A percentile compares a stretch with the other conserved stretches of the same genome.
Evolutionary conservation across 2,797 vertebrate genomes (phyloP).

Genomic region (Poeciliopsis turneri): DNA sequence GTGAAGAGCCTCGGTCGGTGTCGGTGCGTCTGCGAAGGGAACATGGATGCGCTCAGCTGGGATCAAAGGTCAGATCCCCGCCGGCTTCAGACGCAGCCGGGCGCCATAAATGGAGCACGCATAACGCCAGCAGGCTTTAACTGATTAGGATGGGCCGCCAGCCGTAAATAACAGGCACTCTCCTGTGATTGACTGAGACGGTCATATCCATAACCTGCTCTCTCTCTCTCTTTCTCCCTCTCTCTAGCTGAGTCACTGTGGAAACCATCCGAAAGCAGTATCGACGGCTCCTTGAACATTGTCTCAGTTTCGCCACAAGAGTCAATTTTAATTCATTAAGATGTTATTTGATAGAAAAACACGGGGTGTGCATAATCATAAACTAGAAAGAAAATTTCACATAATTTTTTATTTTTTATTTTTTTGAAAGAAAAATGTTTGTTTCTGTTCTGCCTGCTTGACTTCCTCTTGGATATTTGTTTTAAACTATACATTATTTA

Average conservation of each 20-base stretch:
- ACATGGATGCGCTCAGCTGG: background rate
- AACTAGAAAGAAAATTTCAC: background rate
- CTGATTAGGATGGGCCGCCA: conserved; percentile 41
- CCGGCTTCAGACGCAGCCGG: conserved; percentile 54
- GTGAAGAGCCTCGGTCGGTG: conserved; percentile 7
- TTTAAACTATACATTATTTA: background rate
- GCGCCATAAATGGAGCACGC: conserved; percentile 63
- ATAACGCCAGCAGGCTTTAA: conserved; percentile 55
- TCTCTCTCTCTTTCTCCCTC: too few relatives aligned
- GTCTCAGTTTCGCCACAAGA: background rate
- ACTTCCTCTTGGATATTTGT: background rate
- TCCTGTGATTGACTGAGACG: conserved; percentile 28
- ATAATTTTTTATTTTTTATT: background rate
- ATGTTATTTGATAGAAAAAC: background rate
- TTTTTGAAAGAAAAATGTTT: background rate
- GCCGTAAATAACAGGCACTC: conserved; percentile 44
- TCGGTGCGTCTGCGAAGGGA: conserved; percentile 8
- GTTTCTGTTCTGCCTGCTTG: too few relatives aligned
- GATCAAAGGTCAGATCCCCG: conserved; percentile 23
- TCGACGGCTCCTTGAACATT: background rate
- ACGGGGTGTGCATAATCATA: background rate
- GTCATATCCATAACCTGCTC: conserved; percentile 24
- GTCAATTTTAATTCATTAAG: background rate
- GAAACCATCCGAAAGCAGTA: background rate
- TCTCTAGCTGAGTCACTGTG: conserved; percentile 1